These are phyloP conservation scores for Apolygus lucorum DNA, from an alignment of 1,140 invertebrate species.

Conservation along the genomic window DNA sequence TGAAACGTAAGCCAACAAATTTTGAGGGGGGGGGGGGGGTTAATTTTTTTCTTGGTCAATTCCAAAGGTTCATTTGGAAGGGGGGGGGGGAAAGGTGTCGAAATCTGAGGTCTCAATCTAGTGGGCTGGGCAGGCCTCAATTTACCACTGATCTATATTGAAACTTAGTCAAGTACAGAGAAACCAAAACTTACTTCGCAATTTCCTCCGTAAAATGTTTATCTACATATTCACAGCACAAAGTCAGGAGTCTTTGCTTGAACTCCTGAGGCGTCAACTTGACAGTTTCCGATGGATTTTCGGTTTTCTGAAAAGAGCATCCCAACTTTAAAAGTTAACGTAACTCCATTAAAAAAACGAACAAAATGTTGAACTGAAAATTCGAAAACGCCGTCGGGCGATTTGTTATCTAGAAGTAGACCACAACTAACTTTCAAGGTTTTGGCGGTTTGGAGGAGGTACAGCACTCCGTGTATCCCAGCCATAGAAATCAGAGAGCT, in stretches of 20 bases:
- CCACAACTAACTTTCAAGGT: slow-evolving; percentile 17
- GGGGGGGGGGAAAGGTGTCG: too few species aligned
- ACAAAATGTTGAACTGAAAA: neutral
- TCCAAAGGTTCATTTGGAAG: too few species aligned
- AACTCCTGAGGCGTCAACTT: slow-evolving; percentile 22
- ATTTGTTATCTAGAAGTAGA: too few species aligned
- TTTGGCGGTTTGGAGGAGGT: slow-evolving; percentile 55
- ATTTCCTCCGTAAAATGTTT: slow-evolving; percentile 49
- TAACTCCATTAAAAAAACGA: slow-evolving; percentile 8
- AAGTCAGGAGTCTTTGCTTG: slow-evolving; percentile 36
- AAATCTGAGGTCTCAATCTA: too few species aligned
- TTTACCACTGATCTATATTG: too few species aligned
- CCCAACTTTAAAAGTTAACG: too few species aligned
- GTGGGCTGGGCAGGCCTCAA: too few species aligned
- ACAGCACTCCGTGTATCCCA: slow-evolving; percentile 64
- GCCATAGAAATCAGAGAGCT: slow-evolving; percentile 57
- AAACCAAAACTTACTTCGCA: slow-evolving; percentile 44
- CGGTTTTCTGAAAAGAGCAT: slow-evolving; percentile 24
- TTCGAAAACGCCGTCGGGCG: neutral
- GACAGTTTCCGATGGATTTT: neutral
- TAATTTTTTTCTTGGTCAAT: too few species aligned
- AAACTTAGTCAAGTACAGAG: too few species aligned
- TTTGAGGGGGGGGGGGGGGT: too few species aligned
- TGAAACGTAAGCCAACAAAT: too few species aligned
- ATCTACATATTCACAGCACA: slow-evolving; percentile 59